phyloP scores from a whole-genome alignment of 2,113 vertebrate genomes.

The Callipepla squamata region DNA sequence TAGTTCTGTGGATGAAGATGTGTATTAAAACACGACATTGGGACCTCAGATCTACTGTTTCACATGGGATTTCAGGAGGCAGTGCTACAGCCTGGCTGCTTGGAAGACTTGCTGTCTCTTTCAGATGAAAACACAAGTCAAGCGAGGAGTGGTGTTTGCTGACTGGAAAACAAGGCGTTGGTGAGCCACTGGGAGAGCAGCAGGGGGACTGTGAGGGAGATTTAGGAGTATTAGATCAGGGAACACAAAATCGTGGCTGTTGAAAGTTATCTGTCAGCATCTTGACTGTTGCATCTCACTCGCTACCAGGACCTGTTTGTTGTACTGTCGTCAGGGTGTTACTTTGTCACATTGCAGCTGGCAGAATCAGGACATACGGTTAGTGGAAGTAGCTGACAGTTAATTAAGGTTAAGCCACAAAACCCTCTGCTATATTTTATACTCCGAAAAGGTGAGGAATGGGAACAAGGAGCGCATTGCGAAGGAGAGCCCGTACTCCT shows the following conservation, averaged over 20 bases:
- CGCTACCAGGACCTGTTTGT: neutral
- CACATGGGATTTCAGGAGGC: neutral
- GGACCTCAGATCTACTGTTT: neutral
- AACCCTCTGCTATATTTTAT: neutral
- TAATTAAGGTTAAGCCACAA: neutral
- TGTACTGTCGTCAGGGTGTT: neutral
- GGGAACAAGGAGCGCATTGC: neutral
- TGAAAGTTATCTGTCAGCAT: fast-evolving
- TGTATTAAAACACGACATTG: fast-evolving
- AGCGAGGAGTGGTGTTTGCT: neutral
- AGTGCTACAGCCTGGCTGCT: neutral
- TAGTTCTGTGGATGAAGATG: neutral
- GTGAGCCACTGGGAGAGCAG: neutral
- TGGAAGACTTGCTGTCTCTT: neutral
- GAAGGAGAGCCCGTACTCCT: neutral
- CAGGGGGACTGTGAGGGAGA: neutral
- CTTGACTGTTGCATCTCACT: neutral
- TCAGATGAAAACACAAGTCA: neutral
- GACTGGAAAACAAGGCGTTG: neutral
- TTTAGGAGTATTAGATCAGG: neutral
- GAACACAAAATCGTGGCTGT: neutral
- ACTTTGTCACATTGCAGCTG: neutral
- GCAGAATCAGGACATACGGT: neutral
- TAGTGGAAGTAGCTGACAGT: neutral
- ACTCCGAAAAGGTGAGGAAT: neutral